Conservation (phyloP, 2,888 invertebrate species). For the Chrysolina americana region DNA sequence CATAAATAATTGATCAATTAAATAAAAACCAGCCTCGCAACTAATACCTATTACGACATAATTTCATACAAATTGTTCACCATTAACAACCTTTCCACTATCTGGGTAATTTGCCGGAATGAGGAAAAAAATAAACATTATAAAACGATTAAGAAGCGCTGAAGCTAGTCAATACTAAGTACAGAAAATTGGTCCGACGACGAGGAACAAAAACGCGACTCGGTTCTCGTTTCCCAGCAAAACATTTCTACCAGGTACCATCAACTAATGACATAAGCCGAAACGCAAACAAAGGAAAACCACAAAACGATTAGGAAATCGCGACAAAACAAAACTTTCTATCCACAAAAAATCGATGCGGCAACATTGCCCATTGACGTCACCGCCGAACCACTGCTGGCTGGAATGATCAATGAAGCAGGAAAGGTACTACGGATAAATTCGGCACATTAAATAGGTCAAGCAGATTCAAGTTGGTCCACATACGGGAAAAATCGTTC, state of each 20-base stretch:
- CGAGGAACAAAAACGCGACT: background rate
- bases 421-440: conserved; percentile 34
- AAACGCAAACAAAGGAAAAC: conserved; percentile 11
- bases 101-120: background rate
- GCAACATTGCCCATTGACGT: conserved; percentile 34
- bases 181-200: background rate
- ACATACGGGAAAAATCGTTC: background rate
- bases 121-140: background rate
- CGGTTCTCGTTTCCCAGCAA: background rate
- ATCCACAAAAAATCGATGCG: conserved; percentile 10
- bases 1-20: background rate
- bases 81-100: background rate
- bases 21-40: background rate
- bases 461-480: conserved; percentile 1
- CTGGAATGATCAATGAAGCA: conserved; percentile 41
- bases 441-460: conserved; percentile 34
- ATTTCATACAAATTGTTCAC: background rate
- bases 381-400: conserved; percentile 24
- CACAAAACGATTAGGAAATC: conserved; percentile 8
- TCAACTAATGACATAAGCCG: conserved; percentile 4
- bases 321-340: background rate
- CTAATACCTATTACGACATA: background rate
- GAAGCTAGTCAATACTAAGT: background rate
- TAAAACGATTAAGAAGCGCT: background rate
- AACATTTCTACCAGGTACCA: background rate